Conservation (phyloP, 2,888 invertebrate genomes). For the Hemicrepidius hirtus region DNA sequence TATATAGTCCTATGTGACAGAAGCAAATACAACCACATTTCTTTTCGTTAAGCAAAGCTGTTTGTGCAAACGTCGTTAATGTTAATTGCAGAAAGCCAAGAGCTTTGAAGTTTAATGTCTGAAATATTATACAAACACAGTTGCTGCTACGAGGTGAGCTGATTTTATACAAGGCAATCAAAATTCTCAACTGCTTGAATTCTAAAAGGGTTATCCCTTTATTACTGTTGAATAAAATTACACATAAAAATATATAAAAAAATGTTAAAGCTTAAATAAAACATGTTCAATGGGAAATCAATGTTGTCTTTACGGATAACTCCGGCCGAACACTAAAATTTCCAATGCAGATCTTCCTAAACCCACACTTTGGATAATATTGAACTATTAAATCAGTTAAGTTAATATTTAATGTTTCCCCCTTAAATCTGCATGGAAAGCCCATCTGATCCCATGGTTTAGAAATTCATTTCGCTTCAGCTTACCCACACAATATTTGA, state of each 20-base stretch:
- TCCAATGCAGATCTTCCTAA: not conserved
- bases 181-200: conserved; percentile 3
- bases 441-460: conserved; percentile 1
- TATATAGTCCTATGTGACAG: conserved; percentile 4
- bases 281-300: not conserved
- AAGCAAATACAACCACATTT: conserved; percentile 28
- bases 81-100: conserved; percentile 30
- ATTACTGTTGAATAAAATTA: conserved; percentile 1
- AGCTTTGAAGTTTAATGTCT: conserved; percentile 37
- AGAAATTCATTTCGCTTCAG: not conserved
- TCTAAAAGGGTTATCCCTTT: not conserved
- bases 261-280: not conserved
- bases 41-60: conserved; percentile 29
- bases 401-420: conserved; percentile 22
- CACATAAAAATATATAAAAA: not conserved
- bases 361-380: not conserved
- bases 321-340: not conserved
- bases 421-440: not conserved
- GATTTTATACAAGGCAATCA: conserved; percentile 17
- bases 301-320: conserved; percentile 1
- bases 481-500: no score
- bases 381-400: conserved; percentile 12
- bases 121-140: conserved; percentile 24
- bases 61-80: conserved; percentile 35
- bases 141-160: conserved; percentile 18